Evolutionary conservation across 2,797 vertebrate genomes (phyloP).

Genomic region (Poliocrania exsul): DNA sequence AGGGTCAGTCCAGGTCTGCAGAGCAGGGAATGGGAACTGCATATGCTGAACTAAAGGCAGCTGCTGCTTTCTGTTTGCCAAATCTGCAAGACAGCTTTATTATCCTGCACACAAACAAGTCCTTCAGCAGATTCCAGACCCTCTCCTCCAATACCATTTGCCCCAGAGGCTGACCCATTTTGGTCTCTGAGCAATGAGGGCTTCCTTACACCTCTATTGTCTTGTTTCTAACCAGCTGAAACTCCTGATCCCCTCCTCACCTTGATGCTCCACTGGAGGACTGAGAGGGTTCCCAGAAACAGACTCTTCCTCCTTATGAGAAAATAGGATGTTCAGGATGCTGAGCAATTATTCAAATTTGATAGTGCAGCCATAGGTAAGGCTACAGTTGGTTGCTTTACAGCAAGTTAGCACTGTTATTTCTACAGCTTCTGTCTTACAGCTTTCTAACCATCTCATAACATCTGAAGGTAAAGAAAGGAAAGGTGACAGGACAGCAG

Average conservation of each 20-base stretch:
- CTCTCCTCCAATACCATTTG: neutral
- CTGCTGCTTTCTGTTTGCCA: neutral
- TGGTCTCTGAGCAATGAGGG: neutral
- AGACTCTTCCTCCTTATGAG: neutral
- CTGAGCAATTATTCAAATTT: neutral
- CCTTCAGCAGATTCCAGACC: neutral
- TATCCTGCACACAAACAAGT: neutral
- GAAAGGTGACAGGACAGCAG: neutral
- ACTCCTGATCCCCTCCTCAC: neutral
- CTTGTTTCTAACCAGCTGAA: neutral
- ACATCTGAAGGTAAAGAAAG: neutral
- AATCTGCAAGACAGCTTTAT: neutral
- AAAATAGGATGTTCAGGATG: neutral
- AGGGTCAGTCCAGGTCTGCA: neutral
- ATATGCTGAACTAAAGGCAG: neutral
- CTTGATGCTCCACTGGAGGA: neutral
- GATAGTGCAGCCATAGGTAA: neutral
- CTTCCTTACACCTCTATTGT: neutral
- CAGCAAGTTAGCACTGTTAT: neutral
- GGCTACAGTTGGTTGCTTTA: neutral
- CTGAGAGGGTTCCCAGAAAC: neutral
- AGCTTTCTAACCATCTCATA: neutral
- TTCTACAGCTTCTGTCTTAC: neutral
- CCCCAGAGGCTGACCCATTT: neutral
- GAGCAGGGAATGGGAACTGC: neutral